A percentile compares a stretch with the other conserved stretches of the same genome.
These are phyloP conservation scores for Scolopax rusticola DNA, from an alignment of 2,797 vertebrate genomes.

Conservation along the genomic window DNA sequence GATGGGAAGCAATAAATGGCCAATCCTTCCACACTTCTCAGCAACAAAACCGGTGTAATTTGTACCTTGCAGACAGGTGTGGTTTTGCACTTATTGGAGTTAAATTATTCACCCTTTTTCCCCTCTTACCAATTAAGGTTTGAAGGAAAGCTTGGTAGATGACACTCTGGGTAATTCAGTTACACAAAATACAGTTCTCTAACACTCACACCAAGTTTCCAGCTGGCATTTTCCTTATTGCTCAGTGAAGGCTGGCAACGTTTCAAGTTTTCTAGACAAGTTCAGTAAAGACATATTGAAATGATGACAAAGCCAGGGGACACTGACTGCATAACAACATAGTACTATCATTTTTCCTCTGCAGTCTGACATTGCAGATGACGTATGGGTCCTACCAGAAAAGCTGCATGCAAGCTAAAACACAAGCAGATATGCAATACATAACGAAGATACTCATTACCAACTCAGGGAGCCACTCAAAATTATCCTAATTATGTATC, in stretches of 20 bases:
- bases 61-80: not conserved
- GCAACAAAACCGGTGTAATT: not conserved
- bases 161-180: not conserved
- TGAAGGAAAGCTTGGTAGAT: not conserved
- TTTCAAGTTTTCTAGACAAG: not conserved
- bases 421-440: not conserved
- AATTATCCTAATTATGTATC: not conserved
- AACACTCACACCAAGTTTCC: not conserved
- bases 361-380: not conserved
- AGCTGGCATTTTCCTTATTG: not conserved
- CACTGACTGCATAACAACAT: not conserved
- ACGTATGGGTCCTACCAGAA: not conserved
- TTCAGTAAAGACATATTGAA: not conserved
- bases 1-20: not conserved
- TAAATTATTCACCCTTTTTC: not conserved
- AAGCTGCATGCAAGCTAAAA: not conserved
- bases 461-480: not conserved
- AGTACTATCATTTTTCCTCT: not conserved
- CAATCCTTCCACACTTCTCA: not conserved
- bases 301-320: not conserved
- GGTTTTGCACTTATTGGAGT: not conserved
- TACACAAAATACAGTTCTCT: not conserved
- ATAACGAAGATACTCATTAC: not conserved
- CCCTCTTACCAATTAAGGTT: not conserved
- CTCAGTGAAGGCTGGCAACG: not conserved